phyloP scores from a whole-genome alignment of 2,888 invertebrate genomes.

The Nesidiocoris tenuis region DNA sequence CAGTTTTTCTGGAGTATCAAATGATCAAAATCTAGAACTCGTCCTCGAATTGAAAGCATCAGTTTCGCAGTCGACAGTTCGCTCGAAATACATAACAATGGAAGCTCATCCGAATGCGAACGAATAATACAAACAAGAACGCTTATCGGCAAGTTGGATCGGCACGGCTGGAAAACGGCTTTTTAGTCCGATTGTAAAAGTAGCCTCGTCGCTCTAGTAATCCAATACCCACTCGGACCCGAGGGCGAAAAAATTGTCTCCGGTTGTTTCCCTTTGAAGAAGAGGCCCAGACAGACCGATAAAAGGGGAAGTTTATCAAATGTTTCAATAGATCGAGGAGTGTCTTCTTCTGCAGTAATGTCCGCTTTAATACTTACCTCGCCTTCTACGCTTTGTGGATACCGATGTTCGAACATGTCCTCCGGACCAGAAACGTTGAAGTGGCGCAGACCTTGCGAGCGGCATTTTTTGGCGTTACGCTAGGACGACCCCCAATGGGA shows the following conservation, averaged over 20 bases:
- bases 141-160: slow-evolving; percentile 32
- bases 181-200: slow-evolving; percentile 37
- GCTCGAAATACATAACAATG: no score
- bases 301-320: slow-evolving; percentile 21
- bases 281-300: neutral
- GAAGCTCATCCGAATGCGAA: no score
- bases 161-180: neutral
- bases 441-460: slow-evolving; percentile 10
- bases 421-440: slow-evolving; percentile 8
- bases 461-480: slow-evolving; percentile 28
- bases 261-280: slow-evolving; percentile 15
- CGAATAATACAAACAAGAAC: slow-evolving; percentile 30
- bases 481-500: slow-evolving; percentile 24
- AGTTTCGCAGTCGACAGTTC: no score
- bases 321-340: slow-evolving; percentile 24
- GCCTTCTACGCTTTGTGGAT: neutral
- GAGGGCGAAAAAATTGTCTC: slow-evolving; percentile 15
- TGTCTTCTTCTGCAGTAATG: neutral
- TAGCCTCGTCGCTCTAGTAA: slow-evolving; percentile 30
- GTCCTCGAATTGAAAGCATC: no score
- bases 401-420: neutral
- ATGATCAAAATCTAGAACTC: no score
- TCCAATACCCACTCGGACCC: slow-evolving; percentile 19
- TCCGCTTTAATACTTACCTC: slow-evolving; percentile 1
- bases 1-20: no score